These are phyloP conservation scores for Euphonia xanthogaster DNA, from an alignment of 2,797 vertebrate species.

Conservation along the genomic window DNA sequence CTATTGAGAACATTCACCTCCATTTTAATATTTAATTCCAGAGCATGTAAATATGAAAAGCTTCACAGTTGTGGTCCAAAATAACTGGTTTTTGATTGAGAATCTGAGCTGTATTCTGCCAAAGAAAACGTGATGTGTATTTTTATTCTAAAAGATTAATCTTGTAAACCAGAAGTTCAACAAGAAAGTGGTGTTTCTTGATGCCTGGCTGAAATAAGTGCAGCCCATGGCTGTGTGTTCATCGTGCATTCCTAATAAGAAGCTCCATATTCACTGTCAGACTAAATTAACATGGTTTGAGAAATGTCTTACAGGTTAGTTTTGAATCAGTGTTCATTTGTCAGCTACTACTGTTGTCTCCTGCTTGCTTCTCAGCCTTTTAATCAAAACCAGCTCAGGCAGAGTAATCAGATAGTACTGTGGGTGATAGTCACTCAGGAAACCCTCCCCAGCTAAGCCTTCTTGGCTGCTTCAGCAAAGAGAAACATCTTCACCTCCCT, in stretches of 20 bases:
- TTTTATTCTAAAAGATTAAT: not conserved
- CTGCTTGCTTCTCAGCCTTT: not conserved
- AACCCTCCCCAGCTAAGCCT: not conserved
- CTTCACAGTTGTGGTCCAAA: not conserved
- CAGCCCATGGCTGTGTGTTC: not conserved
- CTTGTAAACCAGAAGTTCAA: not conserved
- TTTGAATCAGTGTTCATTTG: not conserved
- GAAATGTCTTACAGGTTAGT: not conserved
- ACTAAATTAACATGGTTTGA: not conserved
- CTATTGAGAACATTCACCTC: not conserved
- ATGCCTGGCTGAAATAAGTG: not conserved
- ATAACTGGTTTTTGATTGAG: not conserved
- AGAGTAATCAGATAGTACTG: not conserved
- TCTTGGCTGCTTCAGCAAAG: not conserved
- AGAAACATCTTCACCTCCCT: not conserved
- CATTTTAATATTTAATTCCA: constrained; percentile 7
- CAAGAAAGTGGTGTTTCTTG: not conserved
- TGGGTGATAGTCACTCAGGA: not conserved
- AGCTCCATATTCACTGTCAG: not conserved
- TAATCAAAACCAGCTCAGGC: not conserved
- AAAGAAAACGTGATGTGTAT: not conserved
- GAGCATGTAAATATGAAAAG: not conserved
- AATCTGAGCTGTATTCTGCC: not conserved
- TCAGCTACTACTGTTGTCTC: not conserved
- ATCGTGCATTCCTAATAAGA: not conserved